Base-by-base conservation (phyloP, 1,140 invertebrate species). In the Bombus soroeensis region DNA sequence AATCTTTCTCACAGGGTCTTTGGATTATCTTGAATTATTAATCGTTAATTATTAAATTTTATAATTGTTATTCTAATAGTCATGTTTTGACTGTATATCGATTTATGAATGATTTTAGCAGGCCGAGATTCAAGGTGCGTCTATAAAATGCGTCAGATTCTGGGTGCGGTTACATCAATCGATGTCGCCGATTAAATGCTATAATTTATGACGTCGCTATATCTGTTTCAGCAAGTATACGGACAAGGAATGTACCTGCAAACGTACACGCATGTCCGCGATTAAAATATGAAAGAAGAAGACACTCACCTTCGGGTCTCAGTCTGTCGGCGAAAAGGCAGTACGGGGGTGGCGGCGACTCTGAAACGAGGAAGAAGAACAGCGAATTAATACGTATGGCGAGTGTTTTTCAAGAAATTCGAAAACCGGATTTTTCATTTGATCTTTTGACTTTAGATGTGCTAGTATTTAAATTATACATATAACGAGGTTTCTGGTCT, bases 261-360 rank as follows among this genome's bases (percentile, higher is more conserved):
- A 32, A 59, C 4, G n/a, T 47, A 59, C n/a, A 28, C 53, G 43
- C 32, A 15, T 43, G 76, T 10, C 12, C 62, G 39, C 64, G 83
- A 79, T 83, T 28, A 28, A 76, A 43, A 53, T 62, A 34, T 64
- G 81, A 78, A 62, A 62, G 28, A 70, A 3, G 47, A 88, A 85
- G 78, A 43, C 59, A 83, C 87, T 90, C 93, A 97, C 97, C 97
- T 96, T 97, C 97, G 94, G 96, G 96, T 96, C 96, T 97, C 93
- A 97, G 94, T 94, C 96, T 96, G 94, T 97, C 96, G 87, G 96
- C 96, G 93, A 96, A 96, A 90, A 96, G 96, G 94, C 96, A 96
- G 95, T 97, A 97, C 83, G 97, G 97, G 88, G 97, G 97, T 91
- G 97, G 97, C 92, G 97, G 97, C 91, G 96, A 96, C 94, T 97